These are phyloP conservation scores for Eulemur coronatus DNA, from an alignment of 2,797 vertebrate species.

Conservation along the genomic window DNA sequence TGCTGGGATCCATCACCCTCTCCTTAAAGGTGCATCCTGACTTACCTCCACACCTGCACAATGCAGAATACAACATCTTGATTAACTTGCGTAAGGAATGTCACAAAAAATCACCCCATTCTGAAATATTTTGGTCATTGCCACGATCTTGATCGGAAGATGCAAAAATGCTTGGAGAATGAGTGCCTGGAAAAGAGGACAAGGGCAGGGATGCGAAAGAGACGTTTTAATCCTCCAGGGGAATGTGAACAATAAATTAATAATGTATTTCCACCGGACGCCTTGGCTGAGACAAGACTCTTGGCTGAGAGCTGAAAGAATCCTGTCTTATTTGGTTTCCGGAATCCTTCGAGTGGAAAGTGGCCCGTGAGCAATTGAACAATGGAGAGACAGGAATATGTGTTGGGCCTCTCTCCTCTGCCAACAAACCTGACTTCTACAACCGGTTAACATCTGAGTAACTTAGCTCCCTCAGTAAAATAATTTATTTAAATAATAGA, in stretches of 20 bases:
- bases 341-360: neutral
- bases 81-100: slow-evolving; percentile 92
- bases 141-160: no score
- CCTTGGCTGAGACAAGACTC: slow-evolving; percentile 6
- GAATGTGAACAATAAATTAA: slow-evolving; percentile 71
- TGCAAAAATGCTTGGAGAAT: no score
- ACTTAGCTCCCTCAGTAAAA: slow-evolving; percentile 40
- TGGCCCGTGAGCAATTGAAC: neutral
- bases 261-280: neutral
- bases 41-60: slow-evolving; percentile 95
- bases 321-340: neutral
- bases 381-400: neutral
- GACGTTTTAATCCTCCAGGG: slow-evolving; percentile 72
- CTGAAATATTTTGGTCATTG: no score
- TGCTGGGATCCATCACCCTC: slow-evolving; percentile 76
- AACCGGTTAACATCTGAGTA: neutral
- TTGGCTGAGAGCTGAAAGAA: slow-evolving; percentile 38
- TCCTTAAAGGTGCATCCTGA: slow-evolving; percentile 94
- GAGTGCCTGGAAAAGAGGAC: slow-evolving; percentile 90
- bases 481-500: neutral
- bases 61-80: slow-evolving; percentile 93
- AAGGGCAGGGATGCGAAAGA: slow-evolving; percentile 86
- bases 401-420: neutral
- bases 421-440: neutral
- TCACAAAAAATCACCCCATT: slow-evolving; percentile 86